Conservation (phyloP, 2,797 vertebrate genomes). For the Eptatretus atami region DNA sequence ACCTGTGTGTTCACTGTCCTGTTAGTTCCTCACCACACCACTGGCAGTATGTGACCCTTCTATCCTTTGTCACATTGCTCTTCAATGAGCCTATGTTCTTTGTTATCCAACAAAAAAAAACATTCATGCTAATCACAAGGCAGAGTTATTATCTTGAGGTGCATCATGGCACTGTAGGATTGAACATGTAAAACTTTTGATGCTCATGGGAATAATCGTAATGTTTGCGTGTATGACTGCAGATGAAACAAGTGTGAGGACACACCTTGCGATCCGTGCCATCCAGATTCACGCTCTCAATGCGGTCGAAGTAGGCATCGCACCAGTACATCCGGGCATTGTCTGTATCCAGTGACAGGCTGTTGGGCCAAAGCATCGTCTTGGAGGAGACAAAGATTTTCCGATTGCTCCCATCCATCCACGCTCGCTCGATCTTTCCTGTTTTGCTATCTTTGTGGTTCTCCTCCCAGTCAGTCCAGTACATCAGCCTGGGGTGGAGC, state of each 20-base stretch:
- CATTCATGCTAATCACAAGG: too few relatives aligned
- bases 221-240: too few relatives aligned
- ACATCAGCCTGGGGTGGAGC: conserved; percentile 44
- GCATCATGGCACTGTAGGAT: too few relatives aligned
- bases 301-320: conserved; percentile 80
- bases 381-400: conserved; percentile 69
- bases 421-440: conserved; percentile 70
- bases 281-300: conserved; percentile 61
- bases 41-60: too few relatives aligned
- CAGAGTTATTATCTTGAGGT: too few relatives aligned
- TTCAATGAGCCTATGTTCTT: too few relatives aligned
- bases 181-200: too few relatives aligned
- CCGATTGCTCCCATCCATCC: conserved; percentile 81
- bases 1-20: too few relatives aligned
- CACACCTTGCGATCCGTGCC: conserved; percentile 43
- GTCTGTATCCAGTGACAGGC: conserved; percentile 63
- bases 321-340: conserved; percentile 74
- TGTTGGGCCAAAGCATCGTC: conserved; percentile 80
- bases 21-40: too few relatives aligned
- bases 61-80: too few relatives aligned
- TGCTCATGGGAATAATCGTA: too few relatives aligned
- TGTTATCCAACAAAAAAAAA: too few relatives aligned
- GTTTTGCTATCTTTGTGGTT: conserved; percentile 77
- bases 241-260: conserved; percentile 7
- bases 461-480: conserved; percentile 97